phyloP scores from a whole-genome alignment of 2,797 vertebrate species.

The Muscicapa comitata region DNA sequence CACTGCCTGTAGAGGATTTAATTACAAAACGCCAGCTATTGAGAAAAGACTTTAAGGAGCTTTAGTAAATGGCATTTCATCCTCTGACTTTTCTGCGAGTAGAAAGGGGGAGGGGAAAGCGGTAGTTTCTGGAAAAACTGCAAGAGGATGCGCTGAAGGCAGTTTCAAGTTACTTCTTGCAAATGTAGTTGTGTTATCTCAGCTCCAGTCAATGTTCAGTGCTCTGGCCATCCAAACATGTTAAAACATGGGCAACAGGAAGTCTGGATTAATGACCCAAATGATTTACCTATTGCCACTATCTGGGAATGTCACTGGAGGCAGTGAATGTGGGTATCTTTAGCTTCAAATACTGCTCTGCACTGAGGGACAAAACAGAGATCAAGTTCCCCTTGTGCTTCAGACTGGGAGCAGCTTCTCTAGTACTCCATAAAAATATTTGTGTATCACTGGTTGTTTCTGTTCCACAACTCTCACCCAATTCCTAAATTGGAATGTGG shows the following conservation, averaged over 20 bases:
- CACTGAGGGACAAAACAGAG: neutral
- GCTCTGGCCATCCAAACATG: neutral
- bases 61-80: conserved; percentile 16
- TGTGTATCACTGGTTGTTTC: neutral
- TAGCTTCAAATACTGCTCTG: neutral
- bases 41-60: neutral
- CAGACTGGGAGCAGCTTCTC: neutral
- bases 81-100: neutral
- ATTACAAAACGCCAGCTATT: neutral
- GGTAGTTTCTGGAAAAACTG: neutral
- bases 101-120: neutral
- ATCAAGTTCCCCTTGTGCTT: neutral
- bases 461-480: neutral
- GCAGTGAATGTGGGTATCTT: neutral
- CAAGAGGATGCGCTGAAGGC: neutral
- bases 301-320: neutral
- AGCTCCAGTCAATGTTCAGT: neutral
- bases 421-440: neutral
- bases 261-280: neutral
- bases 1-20: neutral
- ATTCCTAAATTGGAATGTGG: neutral
- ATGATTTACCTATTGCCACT: neutral
- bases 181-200: neutral
- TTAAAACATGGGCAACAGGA: neutral
- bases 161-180: neutral